Evolutionary conservation across 2,888 invertebrate genomes (phyloP).

Genomic region (Pomacea canaliculata): DNA sequence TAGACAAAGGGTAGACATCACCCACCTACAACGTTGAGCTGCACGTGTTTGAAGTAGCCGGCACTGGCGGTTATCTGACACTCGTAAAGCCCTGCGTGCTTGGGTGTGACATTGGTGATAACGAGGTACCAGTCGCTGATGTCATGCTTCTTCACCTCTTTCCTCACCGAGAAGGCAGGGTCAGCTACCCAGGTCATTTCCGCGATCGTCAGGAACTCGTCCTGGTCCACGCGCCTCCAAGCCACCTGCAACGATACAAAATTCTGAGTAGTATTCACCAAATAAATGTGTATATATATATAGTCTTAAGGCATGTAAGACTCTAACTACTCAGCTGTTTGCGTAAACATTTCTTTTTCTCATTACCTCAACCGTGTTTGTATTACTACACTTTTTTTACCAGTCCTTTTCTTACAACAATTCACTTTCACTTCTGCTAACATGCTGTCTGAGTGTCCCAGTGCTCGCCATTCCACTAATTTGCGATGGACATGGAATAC

Average conservation of each 20-base stretch:
- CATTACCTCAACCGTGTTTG: no score
- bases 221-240: slow-evolving; percentile 37
- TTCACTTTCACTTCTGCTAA: no score
- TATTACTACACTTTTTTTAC: no score
- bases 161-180: slow-evolving; percentile 32
- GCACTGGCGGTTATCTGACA: slow-evolving; percentile 43
- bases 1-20: neutral
- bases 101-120: slow-evolving; percentile 37
- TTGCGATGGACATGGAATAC: no score
- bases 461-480: no score
- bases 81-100: slow-evolving; percentile 43
- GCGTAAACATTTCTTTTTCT: no score
- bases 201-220: slow-evolving; percentile 43
- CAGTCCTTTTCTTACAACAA: no score
- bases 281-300: neutral
- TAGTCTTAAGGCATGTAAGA: neutral
- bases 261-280: neutral
- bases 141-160: slow-evolving; percentile 22
- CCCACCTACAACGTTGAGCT: slow-evolving; percentile 42
- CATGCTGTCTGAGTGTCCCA: no score
- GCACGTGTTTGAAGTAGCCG: slow-evolving; percentile 37
- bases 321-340: no score
- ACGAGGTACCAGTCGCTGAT: slow-evolving; percentile 43
- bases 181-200: slow-evolving; percentile 36
- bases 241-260: slow-evolving; percentile 29